Evolutionary conservation across 2,797 vertebrate species (phyloP).

Genomic region (Syngnathus acus): DNA sequence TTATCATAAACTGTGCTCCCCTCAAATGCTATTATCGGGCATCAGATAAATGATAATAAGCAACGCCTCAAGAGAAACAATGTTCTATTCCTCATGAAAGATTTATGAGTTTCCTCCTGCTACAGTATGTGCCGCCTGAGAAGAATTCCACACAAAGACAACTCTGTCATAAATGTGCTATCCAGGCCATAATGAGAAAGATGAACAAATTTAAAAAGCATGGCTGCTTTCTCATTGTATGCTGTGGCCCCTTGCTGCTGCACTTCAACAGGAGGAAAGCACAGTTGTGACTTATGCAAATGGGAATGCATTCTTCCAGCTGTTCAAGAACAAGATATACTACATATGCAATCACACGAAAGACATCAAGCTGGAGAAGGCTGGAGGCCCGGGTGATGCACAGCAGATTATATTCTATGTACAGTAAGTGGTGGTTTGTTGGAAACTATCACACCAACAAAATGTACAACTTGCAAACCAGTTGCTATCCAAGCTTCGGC

Average conservation of each 20-base stretch:
- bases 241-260: conserved; percentile 47
- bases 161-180: conserved; percentile 58
- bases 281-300: conserved; percentile 67
- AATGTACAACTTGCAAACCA: conserved; percentile 4
- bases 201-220: conserved; percentile 23
- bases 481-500: neutral
- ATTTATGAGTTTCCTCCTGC: conserved; percentile 38
- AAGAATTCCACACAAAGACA: conserved; percentile 36
- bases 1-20: neutral
- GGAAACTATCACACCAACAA: conserved; percentile 8
- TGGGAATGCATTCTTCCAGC: conserved; percentile 54
- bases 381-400: conserved; percentile 17
- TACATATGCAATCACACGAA: conserved; percentile 9
- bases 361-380: conserved; percentile 6
- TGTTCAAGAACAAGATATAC: conserved; percentile 41
- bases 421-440: conserved; percentile 26
- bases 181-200: conserved; percentile 58
- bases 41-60: conserved; percentile 27
- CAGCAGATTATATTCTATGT: conserved; percentile 14
- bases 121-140: conserved; percentile 33
- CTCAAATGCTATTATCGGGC: conserved; percentile 23
- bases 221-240: conserved; percentile 49
- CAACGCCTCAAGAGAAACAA: conserved; percentile 29
- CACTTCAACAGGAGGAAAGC: conserved; percentile 60
- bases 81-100: conserved; percentile 38